Evolutionary conservation across 2,888 invertebrate genomes (phyloP).

Genomic region (Apotomis betuletana): DNA sequence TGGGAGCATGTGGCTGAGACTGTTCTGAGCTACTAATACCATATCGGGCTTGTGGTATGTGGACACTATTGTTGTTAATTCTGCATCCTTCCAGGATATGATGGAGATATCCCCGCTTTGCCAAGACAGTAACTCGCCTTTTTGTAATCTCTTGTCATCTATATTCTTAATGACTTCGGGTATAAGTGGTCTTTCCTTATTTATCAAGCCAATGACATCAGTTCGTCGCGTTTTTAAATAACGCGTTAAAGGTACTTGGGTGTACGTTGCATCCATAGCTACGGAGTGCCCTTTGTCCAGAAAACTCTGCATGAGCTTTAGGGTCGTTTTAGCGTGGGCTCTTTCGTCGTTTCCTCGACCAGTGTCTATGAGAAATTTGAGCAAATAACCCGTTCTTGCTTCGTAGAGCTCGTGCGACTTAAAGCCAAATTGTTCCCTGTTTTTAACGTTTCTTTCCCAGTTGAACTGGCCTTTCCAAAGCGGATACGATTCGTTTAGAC

Average conservation of each 20-base stretch:
- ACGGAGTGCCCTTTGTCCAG: constrained; percentile 35
- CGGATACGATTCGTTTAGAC: constrained; percentile 34
- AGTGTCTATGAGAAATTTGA: constrained; percentile 37
- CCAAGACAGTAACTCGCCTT: constrained; percentile 37
- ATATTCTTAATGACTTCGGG: constrained; percentile 37
- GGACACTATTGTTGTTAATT: constrained; percentile 31
- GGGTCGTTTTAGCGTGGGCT: constrained; percentile 37
- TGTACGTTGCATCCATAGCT: constrained; percentile 33
- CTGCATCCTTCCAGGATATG: constrained; percentile 37
- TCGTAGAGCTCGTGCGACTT: constrained; percentile 39
- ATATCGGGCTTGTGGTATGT: constrained; percentile 36
- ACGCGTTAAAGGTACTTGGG: constrained; percentile 34
- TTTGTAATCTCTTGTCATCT: constrained; percentile 34
- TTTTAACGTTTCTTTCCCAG: constrained; percentile 36
- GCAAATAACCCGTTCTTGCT: constrained; percentile 35
- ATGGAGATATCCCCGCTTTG: constrained; percentile 39
- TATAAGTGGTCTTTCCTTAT: constrained; percentile 32
- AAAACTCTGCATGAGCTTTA: constrained; percentile 31
- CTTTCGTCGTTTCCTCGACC: constrained; percentile 30
- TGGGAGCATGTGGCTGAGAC: constrained; percentile 38
- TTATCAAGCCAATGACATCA: constrained; percentile 35
- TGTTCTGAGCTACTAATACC: constrained; percentile 35
- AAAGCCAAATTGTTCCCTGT: constrained; percentile 36
- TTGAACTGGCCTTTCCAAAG: constrained; percentile 39
- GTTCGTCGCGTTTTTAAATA: constrained; percentile 35